Conservation (phyloP, 2,113 vertebrate species). For the Eulemur rufifrons region DNA sequence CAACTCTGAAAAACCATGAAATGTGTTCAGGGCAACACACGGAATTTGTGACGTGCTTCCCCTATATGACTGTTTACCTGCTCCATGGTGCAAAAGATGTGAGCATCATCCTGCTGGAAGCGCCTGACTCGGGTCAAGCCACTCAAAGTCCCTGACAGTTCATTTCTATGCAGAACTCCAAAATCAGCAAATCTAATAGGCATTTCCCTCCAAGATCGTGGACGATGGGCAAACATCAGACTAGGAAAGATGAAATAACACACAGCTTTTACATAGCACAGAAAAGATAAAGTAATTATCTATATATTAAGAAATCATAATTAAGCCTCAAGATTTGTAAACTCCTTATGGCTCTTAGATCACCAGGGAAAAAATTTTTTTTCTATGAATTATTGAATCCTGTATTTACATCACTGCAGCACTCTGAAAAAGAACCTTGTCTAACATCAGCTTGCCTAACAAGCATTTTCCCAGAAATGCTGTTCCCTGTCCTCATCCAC, state of each 20-base stretch:
- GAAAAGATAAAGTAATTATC: background rate
- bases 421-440: background rate
- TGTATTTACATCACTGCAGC: background rate
- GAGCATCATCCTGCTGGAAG: constrained; percentile 97
- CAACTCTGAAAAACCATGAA: fast-evolving
- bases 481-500: background rate
- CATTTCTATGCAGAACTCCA: constrained; percentile 95
- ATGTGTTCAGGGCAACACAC: background rate
- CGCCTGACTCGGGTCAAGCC: constrained; percentile 93
- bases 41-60: background rate
- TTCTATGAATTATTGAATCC: background rate
- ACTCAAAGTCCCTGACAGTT: constrained; percentile 92
- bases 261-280: background rate
- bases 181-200: constrained; percentile 95
- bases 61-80: constrained; percentile 85
- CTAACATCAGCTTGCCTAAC: too few relatives aligned
- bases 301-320: background rate
- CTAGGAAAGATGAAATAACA: constrained; percentile 77
- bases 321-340: background rate
- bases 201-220: constrained; percentile 96
- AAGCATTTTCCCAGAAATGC: background rate
- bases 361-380: background rate
- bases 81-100: constrained; percentile 96
- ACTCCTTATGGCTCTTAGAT: background rate
- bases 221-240: constrained; percentile 95